A percentile compares a stretch with the other conserved stretches of the same genome.
phyloP scores from a whole-genome alignment of 2,113 vertebrate species.

The Anser brachyrhynchus region DNA sequence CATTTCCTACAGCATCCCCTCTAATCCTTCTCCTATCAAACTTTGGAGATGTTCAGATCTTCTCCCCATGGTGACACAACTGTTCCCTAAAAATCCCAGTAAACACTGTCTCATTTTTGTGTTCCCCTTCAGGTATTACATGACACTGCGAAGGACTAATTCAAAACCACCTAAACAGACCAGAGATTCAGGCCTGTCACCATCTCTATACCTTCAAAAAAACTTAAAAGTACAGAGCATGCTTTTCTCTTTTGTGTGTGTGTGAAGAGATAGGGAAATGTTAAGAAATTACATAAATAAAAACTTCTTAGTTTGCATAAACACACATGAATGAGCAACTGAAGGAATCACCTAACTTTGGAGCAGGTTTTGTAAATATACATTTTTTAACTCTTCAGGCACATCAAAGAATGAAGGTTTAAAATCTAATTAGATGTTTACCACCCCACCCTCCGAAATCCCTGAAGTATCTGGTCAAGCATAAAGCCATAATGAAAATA shows the following conservation, averaged over 20 bases:
- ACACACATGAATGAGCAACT: neutral
- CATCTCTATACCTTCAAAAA: neutral
- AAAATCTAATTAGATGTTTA: neutral
- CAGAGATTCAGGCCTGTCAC: neutral
- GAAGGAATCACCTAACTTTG: neutral
- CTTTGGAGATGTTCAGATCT: neutral
- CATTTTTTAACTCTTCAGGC: neutral
- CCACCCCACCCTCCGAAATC: neutral
- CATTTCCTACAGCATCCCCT: neutral
- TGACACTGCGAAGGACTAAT: neutral
- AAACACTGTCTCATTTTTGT: neutral
- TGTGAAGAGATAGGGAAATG: neutral
- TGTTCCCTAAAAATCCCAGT: neutral
- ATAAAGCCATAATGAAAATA: neutral
- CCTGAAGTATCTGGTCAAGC: neutral
- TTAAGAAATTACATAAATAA: neutral
- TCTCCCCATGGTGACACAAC: neutral
- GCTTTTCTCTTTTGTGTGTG: neutral
- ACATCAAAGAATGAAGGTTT: neutral
- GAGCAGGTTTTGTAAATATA: fast-evolving
- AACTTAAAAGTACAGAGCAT: neutral
- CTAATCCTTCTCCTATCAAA: neutral
- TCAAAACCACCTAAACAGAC: neutral
- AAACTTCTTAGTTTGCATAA: neutral
- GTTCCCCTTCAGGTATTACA: neutral